These are phyloP conservation scores for Anguilla anguilla DNA, from an alignment of 2,797 vertebrate species.

Conservation along the genomic window DNA sequence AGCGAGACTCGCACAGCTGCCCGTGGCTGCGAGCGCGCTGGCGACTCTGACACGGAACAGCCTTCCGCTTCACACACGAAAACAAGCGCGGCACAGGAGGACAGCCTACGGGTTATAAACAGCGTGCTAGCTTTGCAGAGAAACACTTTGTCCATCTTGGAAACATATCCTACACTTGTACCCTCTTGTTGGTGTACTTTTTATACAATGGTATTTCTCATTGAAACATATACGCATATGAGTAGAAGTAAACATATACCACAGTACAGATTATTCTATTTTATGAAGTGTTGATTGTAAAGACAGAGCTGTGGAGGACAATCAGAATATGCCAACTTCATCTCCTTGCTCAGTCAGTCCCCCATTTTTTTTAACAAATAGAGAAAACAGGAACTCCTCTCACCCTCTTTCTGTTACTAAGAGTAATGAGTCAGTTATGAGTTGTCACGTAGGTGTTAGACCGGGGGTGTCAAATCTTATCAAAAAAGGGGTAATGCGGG, in stretches of 20 bases:
- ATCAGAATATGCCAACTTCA: not conserved
- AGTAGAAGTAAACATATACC: not conserved
- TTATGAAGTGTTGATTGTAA: not conserved
- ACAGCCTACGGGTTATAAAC: not conserved
- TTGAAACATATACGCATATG: no score
- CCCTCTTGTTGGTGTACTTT: not conserved
- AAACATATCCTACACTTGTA: not conserved
- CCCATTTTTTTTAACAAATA: not conserved
- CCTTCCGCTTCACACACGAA: conserved; percentile 34
- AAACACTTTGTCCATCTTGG: not conserved
- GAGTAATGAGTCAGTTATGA: not conserved
- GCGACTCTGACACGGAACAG: conserved; percentile 67
- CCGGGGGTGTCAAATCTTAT: no score
- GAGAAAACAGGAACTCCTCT: not conserved
- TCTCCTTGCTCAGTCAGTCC: not conserved
- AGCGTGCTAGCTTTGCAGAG: not conserved
- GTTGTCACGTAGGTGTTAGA: not conserved
- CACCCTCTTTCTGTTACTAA: not conserved
- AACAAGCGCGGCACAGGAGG: not conserved
- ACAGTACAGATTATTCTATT: not conserved
- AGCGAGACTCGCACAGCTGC: conserved; percentile 57
- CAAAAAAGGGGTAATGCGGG: no score
- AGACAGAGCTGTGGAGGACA: not conserved
- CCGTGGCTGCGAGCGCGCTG: conserved; percentile 58
- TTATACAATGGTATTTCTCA: not conserved